These are phyloP conservation scores for Orthosia gracilis DNA, from an alignment of 2,888 invertebrate genomes.

Conservation along the genomic window DNA sequence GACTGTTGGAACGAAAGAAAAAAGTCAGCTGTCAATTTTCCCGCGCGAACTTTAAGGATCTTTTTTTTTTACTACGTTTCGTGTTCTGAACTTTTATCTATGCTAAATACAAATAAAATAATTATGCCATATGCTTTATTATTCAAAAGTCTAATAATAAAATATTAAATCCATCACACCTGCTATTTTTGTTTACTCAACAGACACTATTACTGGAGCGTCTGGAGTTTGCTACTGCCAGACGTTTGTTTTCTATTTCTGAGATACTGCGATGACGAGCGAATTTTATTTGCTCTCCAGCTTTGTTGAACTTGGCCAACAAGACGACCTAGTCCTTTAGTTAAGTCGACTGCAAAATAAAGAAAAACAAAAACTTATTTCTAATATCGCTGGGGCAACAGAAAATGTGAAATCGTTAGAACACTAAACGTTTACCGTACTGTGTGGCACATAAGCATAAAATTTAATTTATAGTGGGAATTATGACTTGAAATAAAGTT, in stretches of 20 bases:
- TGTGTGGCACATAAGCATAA: constrained; percentile 37
- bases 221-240: constrained; percentile 48
- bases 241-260: constrained; percentile 55
- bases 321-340: constrained; percentile 10
- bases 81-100: neutral
- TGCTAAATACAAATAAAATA: neutral
- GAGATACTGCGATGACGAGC: constrained; percentile 30
- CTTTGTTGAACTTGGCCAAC: constrained; percentile 32
- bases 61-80: neutral
- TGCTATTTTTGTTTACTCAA: constrained; percentile 35
- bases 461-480: constrained; percentile 30
- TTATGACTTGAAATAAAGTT: constrained; percentile 43
- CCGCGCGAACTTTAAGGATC: constrained; percentile 11
- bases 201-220: constrained; percentile 51
- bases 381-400: constrained; percentile 23
- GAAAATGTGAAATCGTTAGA: constrained; percentile 33
- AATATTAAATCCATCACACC: constrained; percentile 2
- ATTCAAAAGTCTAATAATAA: neutral
- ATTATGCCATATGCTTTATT: neutral
- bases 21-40: constrained; percentile 41
- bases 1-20: constrained; percentile 17
- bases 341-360: constrained; percentile 6
- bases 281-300: constrained; percentile 24
- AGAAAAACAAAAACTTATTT: constrained; percentile 9
- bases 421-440: constrained; percentile 36